Evolutionary conservation across 2,888 invertebrate species (phyloP), one percentile per base, ranked within the genome.

Genomic region (Nebria brevicollis): DNA sequence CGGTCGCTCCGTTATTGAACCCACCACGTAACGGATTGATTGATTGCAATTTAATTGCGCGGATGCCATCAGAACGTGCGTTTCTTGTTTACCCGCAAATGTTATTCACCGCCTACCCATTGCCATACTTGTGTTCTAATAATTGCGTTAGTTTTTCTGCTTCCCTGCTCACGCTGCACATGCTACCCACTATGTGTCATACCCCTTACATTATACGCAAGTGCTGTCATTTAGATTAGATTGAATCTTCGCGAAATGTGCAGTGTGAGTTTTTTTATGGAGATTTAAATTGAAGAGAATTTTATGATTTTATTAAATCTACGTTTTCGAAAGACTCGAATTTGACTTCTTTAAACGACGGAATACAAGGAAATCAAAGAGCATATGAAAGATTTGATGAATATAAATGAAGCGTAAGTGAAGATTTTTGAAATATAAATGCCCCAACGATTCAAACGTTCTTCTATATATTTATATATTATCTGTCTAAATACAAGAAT

Each of bases 21-120:
- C 54, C 54, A 54, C 54, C 20, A 10, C 68, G 68, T 68, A 26
- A 68, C 68, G 68, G 20, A 68, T 68, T 68, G 68, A 68, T 68
- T 68, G 68, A 68, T 68, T 68, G 68, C 68, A 11, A 68, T 68
- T 68, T 68, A 68, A 68, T 68, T 68, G 68, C 20, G 26, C 26
- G 26, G 54, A 25, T 68, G 68, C 68, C 68, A 68, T 34, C 34
- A 34, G 34, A 34, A 68, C 26, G 68, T 54, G 54, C 54, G 54
- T 54, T 54, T 54, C 54, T 54, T 54, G 54, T 54, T 54, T 54
- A 54, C 54, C 54, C 54, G 54, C 54, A 54, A 54, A 54, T 54
- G 54, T 54, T 54, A 54, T 54, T 3, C 54, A 54, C 54, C 54
- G 54, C 54, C 54, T 54, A 54, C 13, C 54, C 54, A 54, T 54